These are phyloP conservation scores for Neosilurus mollespiculum DNA, from an alignment of 2,797 vertebrate species.

Conservation along the genomic window DNA sequence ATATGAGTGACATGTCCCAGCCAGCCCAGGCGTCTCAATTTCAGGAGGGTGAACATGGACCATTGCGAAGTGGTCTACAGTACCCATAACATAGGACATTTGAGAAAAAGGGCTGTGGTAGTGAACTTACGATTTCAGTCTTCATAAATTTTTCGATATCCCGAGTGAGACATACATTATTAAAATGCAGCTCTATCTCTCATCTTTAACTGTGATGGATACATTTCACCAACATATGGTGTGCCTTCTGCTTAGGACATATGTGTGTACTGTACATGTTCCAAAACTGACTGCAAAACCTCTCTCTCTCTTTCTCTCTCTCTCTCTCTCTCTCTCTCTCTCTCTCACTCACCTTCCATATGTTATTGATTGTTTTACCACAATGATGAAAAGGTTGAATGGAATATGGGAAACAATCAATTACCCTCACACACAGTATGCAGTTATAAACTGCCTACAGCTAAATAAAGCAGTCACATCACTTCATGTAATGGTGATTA, in stretches of 20 bases:
- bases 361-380: slow-evolving; percentile 46
- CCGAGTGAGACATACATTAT: slow-evolving; percentile 36
- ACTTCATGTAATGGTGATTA: slow-evolving; percentile 8
- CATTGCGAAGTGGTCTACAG: no score
- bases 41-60: no score
- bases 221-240: slow-evolving; percentile 14
- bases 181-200: slow-evolving; percentile 29
- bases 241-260: slow-evolving; percentile 8
- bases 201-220: slow-evolving; percentile 7
- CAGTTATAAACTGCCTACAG: neutral
- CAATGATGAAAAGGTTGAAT: slow-evolving; percentile 51
- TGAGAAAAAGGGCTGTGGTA: neutral
- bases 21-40: no score
- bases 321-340: neutral
- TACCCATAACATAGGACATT: no score
- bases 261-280: slow-evolving; percentile 8
- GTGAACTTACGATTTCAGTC: neutral
- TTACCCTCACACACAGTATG: slow-evolving; percentile 41
- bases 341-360: neutral
- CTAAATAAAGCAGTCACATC: slow-evolving; percentile 6
- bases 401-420: slow-evolving; percentile 40
- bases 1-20: no score
- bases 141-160: slow-evolving; percentile 1
- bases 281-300: slow-evolving; percentile 8
- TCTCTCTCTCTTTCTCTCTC: neutral